These are phyloP conservation scores for Meriones psammophilus DNA, from an alignment of 2,797 vertebrate species.

Conservation along the genomic window DNA sequence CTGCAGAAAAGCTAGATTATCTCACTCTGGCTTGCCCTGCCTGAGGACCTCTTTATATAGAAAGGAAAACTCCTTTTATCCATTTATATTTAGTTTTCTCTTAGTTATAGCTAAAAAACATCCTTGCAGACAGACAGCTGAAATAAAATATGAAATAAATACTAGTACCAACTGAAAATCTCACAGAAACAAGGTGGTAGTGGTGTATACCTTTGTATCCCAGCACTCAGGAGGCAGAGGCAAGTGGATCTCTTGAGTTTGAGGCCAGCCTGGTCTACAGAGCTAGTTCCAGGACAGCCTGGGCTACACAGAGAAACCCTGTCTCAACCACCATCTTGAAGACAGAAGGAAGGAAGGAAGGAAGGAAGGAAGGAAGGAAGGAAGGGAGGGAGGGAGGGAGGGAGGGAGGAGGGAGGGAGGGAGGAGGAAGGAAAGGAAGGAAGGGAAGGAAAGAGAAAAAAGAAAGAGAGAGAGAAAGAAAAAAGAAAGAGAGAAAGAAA, in stretches of 20 bases:
- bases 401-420: no score
- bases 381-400: no score
- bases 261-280: background rate
- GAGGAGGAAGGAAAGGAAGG: no score
- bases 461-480: no score
- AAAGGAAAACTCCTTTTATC: background rate
- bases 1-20: background rate
- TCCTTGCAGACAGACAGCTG: background rate
- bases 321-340: background rate
- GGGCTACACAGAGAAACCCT: background rate
- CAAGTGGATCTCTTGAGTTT: background rate
- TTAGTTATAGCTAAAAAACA: slow-evolving; percentile 49
- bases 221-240: background rate
- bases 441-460: no score
- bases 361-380: no score
- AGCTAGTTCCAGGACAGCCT: background rate
- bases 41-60: background rate
- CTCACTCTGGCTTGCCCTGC: background rate
- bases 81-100: slow-evolving; percentile 58
- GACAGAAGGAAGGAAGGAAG: no score
- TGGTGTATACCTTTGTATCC: no score
- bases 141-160: slow-evolving; percentile 67
- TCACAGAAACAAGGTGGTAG: background rate
- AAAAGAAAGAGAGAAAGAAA: background rate
- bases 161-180: slow-evolving; percentile 32